Evolutionary conservation across 2,888 invertebrate genomes (phyloP), one percentile per base, ranked within the genome.

Genomic region (Melanostoma mellinum): DNA sequence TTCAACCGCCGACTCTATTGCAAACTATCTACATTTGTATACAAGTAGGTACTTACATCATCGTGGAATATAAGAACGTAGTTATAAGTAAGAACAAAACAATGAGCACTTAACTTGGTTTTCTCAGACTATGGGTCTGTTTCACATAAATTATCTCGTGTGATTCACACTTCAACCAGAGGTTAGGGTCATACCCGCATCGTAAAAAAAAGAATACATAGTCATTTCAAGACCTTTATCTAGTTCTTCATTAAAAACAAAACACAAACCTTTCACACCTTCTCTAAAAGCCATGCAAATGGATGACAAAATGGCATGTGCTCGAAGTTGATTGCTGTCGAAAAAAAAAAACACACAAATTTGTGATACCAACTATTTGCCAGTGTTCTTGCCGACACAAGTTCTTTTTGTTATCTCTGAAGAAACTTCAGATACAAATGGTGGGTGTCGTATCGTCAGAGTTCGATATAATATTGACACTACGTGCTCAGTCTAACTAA

Each of bases 341-440:
- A 2, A 60, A 60, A 60, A 60, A 60, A 60, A 44, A 33, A 10
- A 6, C 32, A 44, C 9, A n/a, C 30, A 38, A 10, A 55, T 6
- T 3, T 38, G 20, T 20, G 20, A 20, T 20, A 20, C 20, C 20
- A 20, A 56, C 30, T 58, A 32, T 48, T 30, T 38, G 36, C 36
- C 20, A 20, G 20, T 61, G 9, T 63, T 63, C 36, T 61, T 48
- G 5, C 63, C 63, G 63, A 38, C 63, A 50, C 8, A 63, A 50
- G 50, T 50, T 50, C 50, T 63, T 9, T 46, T 61, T 61, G 46
- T 48, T 61, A 63, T 63, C 38, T 42, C 30, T 4, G 50, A 32
- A 63, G 8, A 9, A 20, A n/a, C 38, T n/a, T 20, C 30, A 50
- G n/a, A 63, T 38, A 50, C 4, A 8, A 48, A 9, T 50, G 30